Evolutionary conservation across 2,797 vertebrate genomes (phyloP), one percentile per base, ranked within the genome.

Genomic region (Mastacembelus armatus): DNA sequence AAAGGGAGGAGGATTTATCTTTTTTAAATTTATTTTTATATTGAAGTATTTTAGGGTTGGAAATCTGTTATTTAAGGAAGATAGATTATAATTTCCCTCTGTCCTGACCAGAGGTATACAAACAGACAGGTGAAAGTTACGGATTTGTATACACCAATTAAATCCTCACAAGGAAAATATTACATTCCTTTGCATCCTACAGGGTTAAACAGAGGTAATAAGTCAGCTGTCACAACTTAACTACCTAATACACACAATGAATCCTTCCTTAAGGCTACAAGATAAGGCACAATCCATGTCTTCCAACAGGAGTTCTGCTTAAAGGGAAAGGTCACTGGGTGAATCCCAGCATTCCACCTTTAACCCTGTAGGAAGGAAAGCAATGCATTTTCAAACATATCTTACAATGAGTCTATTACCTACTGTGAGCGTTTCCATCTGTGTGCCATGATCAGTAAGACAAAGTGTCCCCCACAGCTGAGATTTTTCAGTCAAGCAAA

Each of bases 371-470:
- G n/a, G n/a, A n/a, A n/a, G n/a, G n/a, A n/a, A n/a, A n/a, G n/a
- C n/a, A n/a, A n/a, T n/a, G n/a, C n/a, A n/a, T 67, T 61, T 18
- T 55, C 30, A 45, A 61, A 71, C 26, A 58, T 54, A 15, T 55
- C 24, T 39, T 18, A 51, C 61, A 57, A 61, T 30, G 51, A 57
- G 24, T 19, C 38, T 16, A 18, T 54, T 26, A 9, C 1, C 14
- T 18, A 24, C 14, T 26, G 9, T 48, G 44, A 54, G 2, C 16
- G 44, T 38, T 44, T 51, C 15, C 15, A 12, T 71, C 58, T 65
- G 51, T 71, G 21, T 51, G 26, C 63, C 33, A 19, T 7, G 16
- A 81, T 84, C 75, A 76, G 77, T 89, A 56, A 51, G 4, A 61
- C 26, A 50, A 42, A 57, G 39, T n/a, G n/a, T n/a, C n/a, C n/a